Conservation (phyloP, 2,797 vertebrate genomes). For the Fistularia commersonii region DNA sequence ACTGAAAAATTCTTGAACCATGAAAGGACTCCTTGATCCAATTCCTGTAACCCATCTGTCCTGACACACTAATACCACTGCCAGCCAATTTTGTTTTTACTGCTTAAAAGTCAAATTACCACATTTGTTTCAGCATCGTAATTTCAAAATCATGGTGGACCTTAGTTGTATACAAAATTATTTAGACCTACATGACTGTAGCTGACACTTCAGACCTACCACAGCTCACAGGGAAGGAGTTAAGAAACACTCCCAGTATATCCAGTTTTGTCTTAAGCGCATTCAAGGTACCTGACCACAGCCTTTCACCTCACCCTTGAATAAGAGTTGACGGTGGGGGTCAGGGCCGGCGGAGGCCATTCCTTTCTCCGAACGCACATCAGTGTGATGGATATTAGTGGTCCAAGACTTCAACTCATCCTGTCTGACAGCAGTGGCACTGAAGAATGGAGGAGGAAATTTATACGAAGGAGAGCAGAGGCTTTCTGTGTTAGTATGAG, state of each 20-base stretch:
- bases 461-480: constrained; percentile 40
- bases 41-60: too few relatives aligned
- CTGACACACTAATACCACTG: too few relatives aligned
- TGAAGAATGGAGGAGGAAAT: constrained; percentile 35
- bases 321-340: constrained; percentile 6
- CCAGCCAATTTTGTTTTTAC: too few relatives aligned
- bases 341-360: constrained; percentile 16
- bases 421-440: constrained; percentile 41
- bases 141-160: too few relatives aligned
- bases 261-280: not conserved
- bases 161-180: not conserved
- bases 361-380: constrained; percentile 29
- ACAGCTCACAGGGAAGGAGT: constrained; percentile 8
- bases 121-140: too few relatives aligned
- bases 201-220: not conserved
- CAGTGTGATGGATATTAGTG: constrained; percentile 48
- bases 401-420: constrained; percentile 39
- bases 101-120: too few relatives aligned
- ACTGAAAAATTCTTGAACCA: too few relatives aligned
- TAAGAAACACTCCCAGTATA: constrained; percentile 11
- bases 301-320: constrained; percentile 14
- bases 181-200: not conserved
- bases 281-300: constrained; percentile 13
- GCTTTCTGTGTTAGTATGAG: constrained; percentile 54
- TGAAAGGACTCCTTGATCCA: too few relatives aligned